Conservation (phyloP, 2,797 vertebrate genomes). For the Sebastes matsubarae region DNA sequence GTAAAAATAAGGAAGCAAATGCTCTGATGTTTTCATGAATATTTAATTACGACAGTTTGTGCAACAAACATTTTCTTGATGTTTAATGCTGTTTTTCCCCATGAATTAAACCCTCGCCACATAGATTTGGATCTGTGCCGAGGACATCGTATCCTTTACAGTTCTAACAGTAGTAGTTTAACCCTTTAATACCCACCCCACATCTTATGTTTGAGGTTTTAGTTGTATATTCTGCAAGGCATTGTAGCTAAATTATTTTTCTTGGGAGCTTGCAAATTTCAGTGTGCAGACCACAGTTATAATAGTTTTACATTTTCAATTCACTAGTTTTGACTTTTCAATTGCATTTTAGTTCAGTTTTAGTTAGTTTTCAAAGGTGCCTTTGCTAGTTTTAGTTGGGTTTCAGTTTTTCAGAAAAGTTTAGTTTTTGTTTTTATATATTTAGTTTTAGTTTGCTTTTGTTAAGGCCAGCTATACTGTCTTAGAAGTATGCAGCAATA, state of each 20-base stretch:
- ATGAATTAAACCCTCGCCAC: not conserved
- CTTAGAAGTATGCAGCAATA: no score
- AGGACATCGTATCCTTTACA: not conserved
- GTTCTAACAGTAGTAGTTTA: not conserved
- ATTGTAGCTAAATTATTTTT: not conserved
- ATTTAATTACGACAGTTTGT: not conserved
- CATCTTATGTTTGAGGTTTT: not conserved
- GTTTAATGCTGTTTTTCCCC: not conserved
- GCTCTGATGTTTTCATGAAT: not conserved
- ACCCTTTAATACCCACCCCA: not conserved
- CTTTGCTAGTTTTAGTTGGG: no score
- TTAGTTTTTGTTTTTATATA: no score
- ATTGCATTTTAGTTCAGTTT: no score
- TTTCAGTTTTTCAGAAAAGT: no score
- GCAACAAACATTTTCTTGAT: not conserved
- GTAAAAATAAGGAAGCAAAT: not conserved
- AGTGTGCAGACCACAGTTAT: not conserved
- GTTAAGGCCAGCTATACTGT: no score
- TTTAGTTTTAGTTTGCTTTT: no score
- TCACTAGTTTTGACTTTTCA: no score
- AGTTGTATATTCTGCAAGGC: accelerated
- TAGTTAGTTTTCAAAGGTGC: no score
- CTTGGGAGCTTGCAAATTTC: not conserved
- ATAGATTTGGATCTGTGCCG: not conserved
- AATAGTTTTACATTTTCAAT: not conserved